These are phyloP conservation scores for Lophius americanus DNA, from an alignment of 2,797 vertebrate genomes.

Conservation along the genomic window DNA sequence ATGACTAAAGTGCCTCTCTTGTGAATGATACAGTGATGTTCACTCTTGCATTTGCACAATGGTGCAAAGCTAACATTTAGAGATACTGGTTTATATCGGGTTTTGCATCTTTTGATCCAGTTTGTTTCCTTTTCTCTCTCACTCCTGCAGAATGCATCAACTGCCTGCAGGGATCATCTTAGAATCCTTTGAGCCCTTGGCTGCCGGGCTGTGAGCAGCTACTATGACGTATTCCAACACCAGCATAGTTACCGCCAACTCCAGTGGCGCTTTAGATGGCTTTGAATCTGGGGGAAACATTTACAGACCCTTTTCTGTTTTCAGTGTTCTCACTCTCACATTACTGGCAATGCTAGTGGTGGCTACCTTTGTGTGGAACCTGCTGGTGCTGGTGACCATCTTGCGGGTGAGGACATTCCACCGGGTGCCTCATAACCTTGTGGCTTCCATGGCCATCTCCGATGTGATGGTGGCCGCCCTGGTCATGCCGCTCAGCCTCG, in stretches of 20 bases:
- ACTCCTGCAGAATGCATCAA: slow-evolving; percentile 55
- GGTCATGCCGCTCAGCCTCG: slow-evolving; percentile 96
- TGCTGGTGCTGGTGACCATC: slow-evolving; percentile 94
- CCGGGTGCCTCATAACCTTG: slow-evolving; percentile 95
- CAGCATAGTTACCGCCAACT: slow-evolving; percentile 70
- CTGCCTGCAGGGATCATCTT: slow-evolving; percentile 33
- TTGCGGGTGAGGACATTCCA: slow-evolving; percentile 93
- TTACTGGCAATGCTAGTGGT: slow-evolving; percentile 89
- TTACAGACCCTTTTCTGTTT: slow-evolving; percentile 83
- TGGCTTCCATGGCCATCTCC: slow-evolving; percentile 95
- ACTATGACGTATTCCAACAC: slow-evolving; percentile 78
- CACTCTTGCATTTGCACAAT: slow-evolving; percentile 21
- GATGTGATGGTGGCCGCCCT: slow-evolving; percentile 95
- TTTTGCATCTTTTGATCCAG: not conserved
- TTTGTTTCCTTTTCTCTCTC: slow-evolving; percentile 29
- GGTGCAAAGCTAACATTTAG: slow-evolving; percentile 17
- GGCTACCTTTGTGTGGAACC: slow-evolving; percentile 95
- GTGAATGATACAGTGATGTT: slow-evolving; percentile 26
- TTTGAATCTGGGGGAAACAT: slow-evolving; percentile 73
- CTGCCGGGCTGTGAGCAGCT: slow-evolving; percentile 52
- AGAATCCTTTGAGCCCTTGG: slow-evolving; percentile 30
- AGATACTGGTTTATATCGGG: not conserved
- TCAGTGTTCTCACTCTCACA: slow-evolving; percentile 89
- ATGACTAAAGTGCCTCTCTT: slow-evolving; percentile 59
- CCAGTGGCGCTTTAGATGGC: slow-evolving; percentile 62